phyloP scores from a whole-genome alignment of 2,113 vertebrate species.

The Hiodon tergisus region DNA sequence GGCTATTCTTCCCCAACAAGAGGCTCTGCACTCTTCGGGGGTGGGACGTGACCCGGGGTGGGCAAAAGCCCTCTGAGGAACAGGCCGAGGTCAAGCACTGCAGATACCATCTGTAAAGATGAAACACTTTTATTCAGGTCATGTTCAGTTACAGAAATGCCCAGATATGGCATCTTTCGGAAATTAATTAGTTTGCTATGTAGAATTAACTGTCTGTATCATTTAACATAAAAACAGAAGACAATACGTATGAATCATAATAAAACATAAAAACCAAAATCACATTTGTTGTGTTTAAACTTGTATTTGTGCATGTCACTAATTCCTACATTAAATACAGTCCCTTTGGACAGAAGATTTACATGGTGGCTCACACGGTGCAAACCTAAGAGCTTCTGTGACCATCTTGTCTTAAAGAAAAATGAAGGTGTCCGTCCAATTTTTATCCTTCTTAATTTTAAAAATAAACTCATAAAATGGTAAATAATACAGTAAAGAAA shows the following conservation, averaged over 20 bases:
- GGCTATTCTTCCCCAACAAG: slow-evolving; percentile 25
- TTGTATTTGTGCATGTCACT: slow-evolving; percentile 55
- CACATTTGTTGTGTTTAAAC: slow-evolving; percentile 29
- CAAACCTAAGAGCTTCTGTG: slow-evolving; percentile 59
- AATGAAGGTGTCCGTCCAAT: neutral
- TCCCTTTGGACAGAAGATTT: slow-evolving; percentile 53
- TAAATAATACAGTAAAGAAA: neutral
- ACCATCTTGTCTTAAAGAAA: slow-evolving; percentile 18
- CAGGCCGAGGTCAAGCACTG: slow-evolving; percentile 47
- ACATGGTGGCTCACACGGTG: slow-evolving; percentile 70
- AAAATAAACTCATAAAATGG: neutral
- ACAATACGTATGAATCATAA: slow-evolving; percentile 1
- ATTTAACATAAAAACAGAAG: slow-evolving; percentile 28
- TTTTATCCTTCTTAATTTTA: neutral
- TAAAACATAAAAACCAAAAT: slow-evolving; percentile 30
- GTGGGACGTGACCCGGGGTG: slow-evolving; percentile 32
- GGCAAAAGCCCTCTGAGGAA: slow-evolving; percentile 36
- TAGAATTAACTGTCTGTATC: slow-evolving; percentile 45
- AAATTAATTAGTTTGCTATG: slow-evolving; percentile 41
- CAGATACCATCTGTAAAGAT: slow-evolving; percentile 36
- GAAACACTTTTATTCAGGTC: slow-evolving; percentile 57
- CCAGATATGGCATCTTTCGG: slow-evolving; percentile 22
- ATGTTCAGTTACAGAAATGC: slow-evolving; percentile 28
- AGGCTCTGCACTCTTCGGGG: slow-evolving; percentile 20
- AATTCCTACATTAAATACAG: slow-evolving; percentile 55